These are phyloP conservation scores for Leistus spinibarbis DNA, from an alignment of 2,888 invertebrate species.

Conservation along the genomic window DNA sequence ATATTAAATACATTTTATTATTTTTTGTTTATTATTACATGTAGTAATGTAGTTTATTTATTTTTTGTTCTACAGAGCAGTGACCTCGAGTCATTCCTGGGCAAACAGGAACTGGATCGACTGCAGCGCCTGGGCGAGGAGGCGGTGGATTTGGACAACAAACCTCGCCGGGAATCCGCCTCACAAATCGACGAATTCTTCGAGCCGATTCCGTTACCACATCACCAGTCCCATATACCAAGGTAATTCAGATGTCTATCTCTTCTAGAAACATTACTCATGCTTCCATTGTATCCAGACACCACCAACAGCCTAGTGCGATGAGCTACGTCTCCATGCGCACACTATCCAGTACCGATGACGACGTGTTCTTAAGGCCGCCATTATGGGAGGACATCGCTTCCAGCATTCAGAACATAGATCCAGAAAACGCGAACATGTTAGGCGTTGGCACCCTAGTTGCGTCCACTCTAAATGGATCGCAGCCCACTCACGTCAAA, in stretches of 20 bases:
- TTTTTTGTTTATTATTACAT: too few species aligned
- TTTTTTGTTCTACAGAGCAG: conserved; percentile 66
- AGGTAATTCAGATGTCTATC: too few species aligned
- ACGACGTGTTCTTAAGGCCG: conserved; percentile 86
- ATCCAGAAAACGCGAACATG: conserved; percentile 90
- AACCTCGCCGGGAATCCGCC: conserved; percentile 65
- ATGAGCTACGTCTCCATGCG: conserved; percentile 64
- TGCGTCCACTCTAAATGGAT: conserved; percentile 19
- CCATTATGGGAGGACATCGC: conserved; percentile 92
- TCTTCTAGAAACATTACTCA: not conserved
- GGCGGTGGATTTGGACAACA: conserved; percentile 56
- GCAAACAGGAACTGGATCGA: conserved; percentile 75
- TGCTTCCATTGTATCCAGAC: conserved; percentile 6
- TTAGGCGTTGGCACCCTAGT: conserved; percentile 73
- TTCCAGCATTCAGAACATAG: conserved; percentile 87
- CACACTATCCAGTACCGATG: conserved; percentile 65
- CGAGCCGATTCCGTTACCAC: conserved; percentile 57
- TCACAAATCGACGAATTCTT: conserved; percentile 72
- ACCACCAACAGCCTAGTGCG: conserved; percentile 45
- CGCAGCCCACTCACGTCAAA: conserved; percentile 70
- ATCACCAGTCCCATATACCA: conserved; percentile 38
- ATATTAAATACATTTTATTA: too few species aligned
- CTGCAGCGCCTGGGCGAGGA: conserved; percentile 67
- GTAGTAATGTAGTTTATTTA: not conserved
- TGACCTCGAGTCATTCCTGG: conserved; percentile 80